Evolutionary conservation across 2,797 vertebrate species (phyloP).

Genomic region (Urosaurus nigricauda): DNA sequence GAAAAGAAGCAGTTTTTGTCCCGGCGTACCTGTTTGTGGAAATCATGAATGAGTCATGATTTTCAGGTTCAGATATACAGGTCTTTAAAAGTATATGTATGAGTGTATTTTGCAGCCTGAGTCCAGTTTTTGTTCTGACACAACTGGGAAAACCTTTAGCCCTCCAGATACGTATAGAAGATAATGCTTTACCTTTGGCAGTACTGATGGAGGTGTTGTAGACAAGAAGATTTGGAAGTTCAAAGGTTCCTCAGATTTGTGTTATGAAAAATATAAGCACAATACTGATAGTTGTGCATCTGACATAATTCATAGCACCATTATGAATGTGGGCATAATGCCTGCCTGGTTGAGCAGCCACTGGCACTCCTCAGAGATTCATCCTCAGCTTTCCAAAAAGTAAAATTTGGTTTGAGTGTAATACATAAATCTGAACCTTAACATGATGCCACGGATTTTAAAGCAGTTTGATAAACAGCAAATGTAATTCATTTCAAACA

Average conservation of each 20-base stretch:
- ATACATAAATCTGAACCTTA: constrained; percentile 9
- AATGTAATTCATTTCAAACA: constrained; percentile 6
- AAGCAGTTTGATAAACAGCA: not conserved
- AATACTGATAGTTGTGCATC: not conserved
- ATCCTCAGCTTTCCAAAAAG: not conserved
- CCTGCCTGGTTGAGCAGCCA: not conserved
- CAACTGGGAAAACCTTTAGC: not conserved
- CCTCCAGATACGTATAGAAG: not conserved
- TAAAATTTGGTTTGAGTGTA: not conserved
- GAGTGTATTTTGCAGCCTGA: too few species aligned
- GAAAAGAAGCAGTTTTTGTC: too few species aligned
- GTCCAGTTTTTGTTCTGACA: not conserved
- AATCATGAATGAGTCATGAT: not conserved
- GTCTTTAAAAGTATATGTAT: not conserved
- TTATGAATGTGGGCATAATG: not conserved
- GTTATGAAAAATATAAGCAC: not conserved
- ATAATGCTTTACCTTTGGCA: not conserved
- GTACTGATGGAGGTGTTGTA: not conserved
- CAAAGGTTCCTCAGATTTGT: not conserved
- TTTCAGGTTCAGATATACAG: not conserved
- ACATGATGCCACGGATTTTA: not conserved
- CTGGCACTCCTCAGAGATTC: not conserved
- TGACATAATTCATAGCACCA: not conserved
- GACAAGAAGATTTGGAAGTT: not conserved
- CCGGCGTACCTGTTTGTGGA: too few species aligned